A percentile compares a stretch with the other conserved stretches of the same genome.
Conservation (phyloP, 2,797 vertebrate species). For the Siniperca undulata region DNA sequence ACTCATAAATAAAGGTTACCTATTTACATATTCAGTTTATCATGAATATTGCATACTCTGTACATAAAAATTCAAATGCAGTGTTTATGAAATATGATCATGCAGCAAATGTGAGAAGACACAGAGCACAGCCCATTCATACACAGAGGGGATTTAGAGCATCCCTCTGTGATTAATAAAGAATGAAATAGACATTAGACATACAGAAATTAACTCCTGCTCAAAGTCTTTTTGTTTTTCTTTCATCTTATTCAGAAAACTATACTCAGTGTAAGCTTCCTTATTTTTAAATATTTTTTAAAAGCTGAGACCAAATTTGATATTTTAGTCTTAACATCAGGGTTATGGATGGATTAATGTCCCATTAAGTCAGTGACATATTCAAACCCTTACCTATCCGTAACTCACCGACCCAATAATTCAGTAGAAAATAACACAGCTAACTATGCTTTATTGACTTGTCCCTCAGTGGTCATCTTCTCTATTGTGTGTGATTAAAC, state of each 20-base stretch:
- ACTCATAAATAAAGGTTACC: slow-evolving; percentile 88
- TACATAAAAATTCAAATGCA: slow-evolving; percentile 89
- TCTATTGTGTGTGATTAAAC: slow-evolving; percentile 66
- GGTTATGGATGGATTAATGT: slow-evolving; percentile 60
- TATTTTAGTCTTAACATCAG: slow-evolving; percentile 40
- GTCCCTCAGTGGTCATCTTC: slow-evolving; percentile 70
- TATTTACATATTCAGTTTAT: slow-evolving; percentile 91
- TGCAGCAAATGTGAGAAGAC: slow-evolving; percentile 85
- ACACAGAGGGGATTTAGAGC: slow-evolving; percentile 77
- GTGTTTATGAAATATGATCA: slow-evolving; percentile 90
- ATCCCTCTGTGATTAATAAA: slow-evolving; percentile 82
- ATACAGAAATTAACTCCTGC: slow-evolving; percentile 67
- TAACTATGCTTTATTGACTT: slow-evolving; percentile 57
- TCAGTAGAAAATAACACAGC: slow-evolving; percentile 50
- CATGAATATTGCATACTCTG: slow-evolving; percentile 88
- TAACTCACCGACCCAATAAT: slow-evolving; percentile 48
- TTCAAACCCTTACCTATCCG: slow-evolving; percentile 51
- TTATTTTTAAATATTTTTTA: slow-evolving; percentile 16
- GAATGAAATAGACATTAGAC: slow-evolving; percentile 79
- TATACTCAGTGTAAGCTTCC: background rate
- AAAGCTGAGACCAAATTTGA: slow-evolving; percentile 43
- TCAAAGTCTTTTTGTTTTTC: slow-evolving; percentile 44
- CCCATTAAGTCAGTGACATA: slow-evolving; percentile 50
- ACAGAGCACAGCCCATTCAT: slow-evolving; percentile 79
- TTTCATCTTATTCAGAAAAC: slow-evolving; percentile 31